These are phyloP conservation scores for Yponomeuta cagnagella DNA, from an alignment of 2,888 invertebrate species.

Conservation along the genomic window DNA sequence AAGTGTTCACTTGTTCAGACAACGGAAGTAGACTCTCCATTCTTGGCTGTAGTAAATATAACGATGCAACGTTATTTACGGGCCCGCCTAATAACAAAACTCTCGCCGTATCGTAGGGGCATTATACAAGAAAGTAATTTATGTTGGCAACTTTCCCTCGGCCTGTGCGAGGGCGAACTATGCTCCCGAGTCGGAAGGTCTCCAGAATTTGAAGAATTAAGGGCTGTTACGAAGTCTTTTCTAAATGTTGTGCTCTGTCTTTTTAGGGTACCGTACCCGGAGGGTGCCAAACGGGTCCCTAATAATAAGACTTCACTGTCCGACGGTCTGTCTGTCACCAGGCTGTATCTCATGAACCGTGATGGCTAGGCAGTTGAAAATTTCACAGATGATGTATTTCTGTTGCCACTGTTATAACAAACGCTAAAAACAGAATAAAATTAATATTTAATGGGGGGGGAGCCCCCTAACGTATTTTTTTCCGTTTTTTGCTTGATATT, in stretches of 20 bases:
- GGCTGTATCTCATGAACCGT: too few relatives aligned
- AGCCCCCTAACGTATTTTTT: too few relatives aligned
- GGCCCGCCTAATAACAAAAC: slow-evolving; percentile 11
- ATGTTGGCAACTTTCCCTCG: slow-evolving; percentile 12
- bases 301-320: too few relatives aligned
- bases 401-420: too few relatives aligned
- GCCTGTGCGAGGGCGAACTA: slow-evolving; percentile 1
- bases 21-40: background rate
- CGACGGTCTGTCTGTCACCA: too few relatives aligned
- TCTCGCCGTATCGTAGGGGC: slow-evolving; percentile 12
- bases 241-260: background rate
- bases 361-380: too few relatives aligned
- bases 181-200: slow-evolving; percentile 2
- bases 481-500: too few relatives aligned
- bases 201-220: background rate
- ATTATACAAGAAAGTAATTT: slow-evolving; percentile 14
- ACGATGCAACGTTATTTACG: slow-evolving; percentile 11
- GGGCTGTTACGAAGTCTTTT: background rate
- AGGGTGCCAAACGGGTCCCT: too few relatives aligned
- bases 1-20: background rate
- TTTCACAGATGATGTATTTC: too few relatives aligned
- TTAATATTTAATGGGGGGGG: background rate
- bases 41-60: slow-evolving; percentile 8
- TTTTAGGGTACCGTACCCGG: too few relatives aligned
- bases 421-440: too few relatives aligned